Conservation (phyloP, 2,888 invertebrate species). For the Pollenia angustigena region DNA sequence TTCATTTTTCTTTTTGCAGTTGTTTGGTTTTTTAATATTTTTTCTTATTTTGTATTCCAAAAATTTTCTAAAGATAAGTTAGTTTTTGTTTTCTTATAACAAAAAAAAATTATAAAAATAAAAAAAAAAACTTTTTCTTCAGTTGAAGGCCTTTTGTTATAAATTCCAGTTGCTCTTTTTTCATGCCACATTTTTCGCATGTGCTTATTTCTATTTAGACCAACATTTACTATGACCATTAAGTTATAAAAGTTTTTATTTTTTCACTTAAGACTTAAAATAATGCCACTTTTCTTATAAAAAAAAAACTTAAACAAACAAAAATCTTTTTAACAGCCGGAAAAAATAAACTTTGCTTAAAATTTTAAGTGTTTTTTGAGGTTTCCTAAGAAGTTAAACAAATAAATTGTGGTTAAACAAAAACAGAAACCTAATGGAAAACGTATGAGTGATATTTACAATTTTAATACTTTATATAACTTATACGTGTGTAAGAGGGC, state of each 20-base stretch:
- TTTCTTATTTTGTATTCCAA: neutral
- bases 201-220: slow-evolving; percentile 3
- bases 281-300: neutral
- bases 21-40: too few species aligned
- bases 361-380: slow-evolving; percentile 38
- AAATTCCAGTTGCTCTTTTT: neutral
- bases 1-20: too few species aligned
- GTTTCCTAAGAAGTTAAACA: neutral
- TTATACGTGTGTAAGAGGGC: neutral
- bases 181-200: slow-evolving; percentile 14
- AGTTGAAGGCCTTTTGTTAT: slow-evolving; percentile 22
- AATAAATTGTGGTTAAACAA: neutral
- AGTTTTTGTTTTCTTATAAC: neutral
- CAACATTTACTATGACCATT: slow-evolving; percentile 33
- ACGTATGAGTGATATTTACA: slow-evolving; percentile 38
- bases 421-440: neutral
- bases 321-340: neutral
- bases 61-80: neutral
- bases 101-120: slow-evolving; percentile 22
- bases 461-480: neutral
- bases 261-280: neutral
- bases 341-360: slow-evolving; percentile 18
- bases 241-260: slow-evolving; percentile 29
- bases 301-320: neutral
- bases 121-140: slow-evolving; percentile 28